Percentiles rank a stretch among this genome's conserved stretches.
Conservation (phyloP, 2,888 invertebrate species). For the Ophion obscuratus region DNA sequence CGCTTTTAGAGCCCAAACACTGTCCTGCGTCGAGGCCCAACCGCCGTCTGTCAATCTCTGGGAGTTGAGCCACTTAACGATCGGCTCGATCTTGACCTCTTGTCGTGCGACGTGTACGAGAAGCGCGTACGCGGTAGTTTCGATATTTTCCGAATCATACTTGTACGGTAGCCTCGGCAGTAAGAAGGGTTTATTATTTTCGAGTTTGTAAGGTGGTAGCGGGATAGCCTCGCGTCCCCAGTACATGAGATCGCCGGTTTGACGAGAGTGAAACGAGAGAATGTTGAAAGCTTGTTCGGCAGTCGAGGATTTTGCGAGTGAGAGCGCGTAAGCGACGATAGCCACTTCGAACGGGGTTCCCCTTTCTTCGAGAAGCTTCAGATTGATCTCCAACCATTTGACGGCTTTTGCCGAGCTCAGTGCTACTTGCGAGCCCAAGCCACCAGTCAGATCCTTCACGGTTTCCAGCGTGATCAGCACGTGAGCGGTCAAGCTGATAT, state of each 20-base stretch:
- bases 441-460: constrained; percentile 91
- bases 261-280: constrained; percentile 88
- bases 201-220: constrained; percentile 92
- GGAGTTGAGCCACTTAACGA: constrained; percentile 96
- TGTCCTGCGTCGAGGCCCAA: constrained; percentile 96
- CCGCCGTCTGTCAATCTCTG: constrained; percentile 94
- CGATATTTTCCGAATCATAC: constrained; percentile 96
- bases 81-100: constrained; percentile 92
- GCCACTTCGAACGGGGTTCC: constrained; percentile 94
- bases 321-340: constrained; percentile 95
- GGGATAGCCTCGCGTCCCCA: constrained; percentile 94
- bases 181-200: constrained; percentile 96
- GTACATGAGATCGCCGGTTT: constrained; percentile 86
- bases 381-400: constrained; percentile 92
- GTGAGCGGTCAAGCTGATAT: constrained; percentile 96
- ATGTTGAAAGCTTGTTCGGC: constrained; percentile 93
- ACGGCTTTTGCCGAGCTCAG: constrained; percentile 91
- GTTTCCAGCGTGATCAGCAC: constrained; percentile 94
- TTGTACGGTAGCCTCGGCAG: constrained; percentile 94
- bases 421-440: constrained; percentile 90
- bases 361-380: constrained; percentile 89
- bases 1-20: constrained; percentile 94
- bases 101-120: constrained; percentile 94
- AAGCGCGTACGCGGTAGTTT: constrained; percentile 96
- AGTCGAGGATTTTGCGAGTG: constrained; percentile 92